Conservation (phyloP, 2,888 invertebrate genomes). For the Troides aeacus region DNA sequence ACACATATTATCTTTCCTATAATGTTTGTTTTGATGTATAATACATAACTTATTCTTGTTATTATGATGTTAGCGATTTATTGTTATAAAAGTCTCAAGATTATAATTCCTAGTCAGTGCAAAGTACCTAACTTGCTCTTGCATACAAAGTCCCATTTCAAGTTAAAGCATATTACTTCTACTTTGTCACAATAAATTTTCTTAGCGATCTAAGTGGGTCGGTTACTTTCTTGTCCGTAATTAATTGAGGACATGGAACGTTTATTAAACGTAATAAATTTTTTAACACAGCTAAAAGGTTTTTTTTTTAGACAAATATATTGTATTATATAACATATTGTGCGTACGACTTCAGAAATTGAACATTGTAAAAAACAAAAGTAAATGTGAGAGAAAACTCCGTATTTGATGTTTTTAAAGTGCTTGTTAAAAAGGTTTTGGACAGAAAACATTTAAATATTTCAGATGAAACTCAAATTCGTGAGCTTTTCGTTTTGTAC, state of each 20-base stretch:
- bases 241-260: neutral
- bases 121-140: neutral
- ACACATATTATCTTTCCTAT: too few species aligned
- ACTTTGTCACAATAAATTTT: neutral
- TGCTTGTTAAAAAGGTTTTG: constrained; percentile 14
- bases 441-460: neutral
- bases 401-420: constrained; percentile 13
- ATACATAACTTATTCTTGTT: too few species aligned
- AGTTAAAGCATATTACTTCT: neutral
- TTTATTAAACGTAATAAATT: constrained; percentile 1
- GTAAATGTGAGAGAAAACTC: neutral
- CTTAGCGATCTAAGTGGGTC: neutral
- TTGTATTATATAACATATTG: neutral
- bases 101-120: neutral
- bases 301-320: too few species aligned
- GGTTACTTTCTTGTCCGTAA: neutral
- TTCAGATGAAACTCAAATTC: neutral
- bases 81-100: too few species aligned
- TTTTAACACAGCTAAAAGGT: neutral
- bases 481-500: neutral
- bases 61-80: too few species aligned
- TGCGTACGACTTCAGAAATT: neutral
- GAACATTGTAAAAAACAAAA: neutral
- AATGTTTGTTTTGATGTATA: too few species aligned
- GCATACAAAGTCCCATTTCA: neutral